phyloP scores from a whole-genome alignment of 2,113 vertebrate species.

The Ciconia boyciana region DNA sequence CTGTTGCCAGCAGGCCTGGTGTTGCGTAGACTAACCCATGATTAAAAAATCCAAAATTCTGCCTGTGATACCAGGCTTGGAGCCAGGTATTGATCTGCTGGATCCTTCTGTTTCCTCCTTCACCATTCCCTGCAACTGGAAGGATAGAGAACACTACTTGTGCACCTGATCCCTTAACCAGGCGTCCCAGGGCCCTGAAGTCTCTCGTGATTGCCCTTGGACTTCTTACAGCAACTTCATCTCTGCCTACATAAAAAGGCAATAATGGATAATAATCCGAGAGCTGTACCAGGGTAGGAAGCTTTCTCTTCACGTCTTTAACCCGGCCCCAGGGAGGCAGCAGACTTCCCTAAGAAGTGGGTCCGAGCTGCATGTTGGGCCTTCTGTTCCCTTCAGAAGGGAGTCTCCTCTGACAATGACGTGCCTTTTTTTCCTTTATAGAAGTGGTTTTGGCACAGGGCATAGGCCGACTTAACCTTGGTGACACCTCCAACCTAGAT shows the following conservation, averaged over 20 bases:
- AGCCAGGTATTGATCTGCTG: not conserved
- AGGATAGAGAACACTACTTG: not conserved
- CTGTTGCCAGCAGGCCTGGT: not conserved
- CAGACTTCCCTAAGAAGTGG: too few relatives aligned
- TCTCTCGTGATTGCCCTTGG: too few relatives aligned
- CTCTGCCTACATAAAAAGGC: not conserved
- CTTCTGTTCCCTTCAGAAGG: not conserved
- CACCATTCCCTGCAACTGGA: not conserved
- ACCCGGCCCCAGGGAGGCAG: not conserved
- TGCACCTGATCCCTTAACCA: not conserved
- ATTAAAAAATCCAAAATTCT: not conserved
- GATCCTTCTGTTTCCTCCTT: not conserved
- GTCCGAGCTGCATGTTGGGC: accelerated
- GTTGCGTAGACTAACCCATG: too few relatives aligned
- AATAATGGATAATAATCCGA: not conserved
- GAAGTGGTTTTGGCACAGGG: too few relatives aligned
- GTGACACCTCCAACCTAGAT: too few relatives aligned
- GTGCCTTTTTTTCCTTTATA: too few relatives aligned
- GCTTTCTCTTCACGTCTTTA: not conserved
- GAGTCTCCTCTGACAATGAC: too few relatives aligned
- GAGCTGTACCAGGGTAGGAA: not conserved
- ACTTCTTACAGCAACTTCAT: not conserved
- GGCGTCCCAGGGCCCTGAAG: too few relatives aligned
- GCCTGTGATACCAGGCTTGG: too few relatives aligned
- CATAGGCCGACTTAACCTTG: too few relatives aligned